Conservation (phyloP, 2,797 vertebrate genomes). For the Phrynocephalus forsythii region DNA sequence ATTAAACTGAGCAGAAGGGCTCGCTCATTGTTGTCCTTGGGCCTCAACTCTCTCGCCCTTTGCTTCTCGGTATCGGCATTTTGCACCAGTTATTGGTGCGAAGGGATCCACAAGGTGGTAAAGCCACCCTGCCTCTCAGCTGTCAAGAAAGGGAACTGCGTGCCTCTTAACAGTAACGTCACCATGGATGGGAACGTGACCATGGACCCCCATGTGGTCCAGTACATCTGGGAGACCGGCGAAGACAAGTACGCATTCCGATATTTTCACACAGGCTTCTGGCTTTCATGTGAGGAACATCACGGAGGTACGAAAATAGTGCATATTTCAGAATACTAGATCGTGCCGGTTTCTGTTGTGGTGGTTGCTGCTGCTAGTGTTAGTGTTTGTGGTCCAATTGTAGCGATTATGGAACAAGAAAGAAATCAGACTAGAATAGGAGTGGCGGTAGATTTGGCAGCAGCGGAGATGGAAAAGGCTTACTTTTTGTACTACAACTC, state of each 20-base stretch:
- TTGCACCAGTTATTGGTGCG: constrained; percentile 89
- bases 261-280: constrained; percentile 89
- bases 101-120: constrained; percentile 89
- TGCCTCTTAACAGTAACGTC: constrained; percentile 82
- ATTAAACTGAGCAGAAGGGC: constrained; percentile 73
- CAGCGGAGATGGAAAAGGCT: background rate
- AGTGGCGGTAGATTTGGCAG: background rate
- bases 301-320: constrained; percentile 77
- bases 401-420: background rate
- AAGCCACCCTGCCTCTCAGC: constrained; percentile 88
- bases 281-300: constrained; percentile 88
- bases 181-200: constrained; percentile 78
- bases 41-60: constrained; percentile 83
- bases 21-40: constrained; percentile 84
- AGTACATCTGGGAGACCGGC: constrained; percentile 89
- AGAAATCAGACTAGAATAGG: background rate
- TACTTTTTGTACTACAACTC: too few relatives aligned
- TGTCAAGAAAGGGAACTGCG: constrained; percentile 87
- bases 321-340: background rate
- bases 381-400: too few relatives aligned
- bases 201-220: constrained; percentile 80
- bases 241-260: constrained; percentile 87
- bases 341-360: too few relatives aligned
- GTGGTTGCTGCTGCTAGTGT: background rate
- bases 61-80: constrained; percentile 86